Conservation (phyloP, 2,888 invertebrate species). For the Raillietiella orientalis region DNA sequence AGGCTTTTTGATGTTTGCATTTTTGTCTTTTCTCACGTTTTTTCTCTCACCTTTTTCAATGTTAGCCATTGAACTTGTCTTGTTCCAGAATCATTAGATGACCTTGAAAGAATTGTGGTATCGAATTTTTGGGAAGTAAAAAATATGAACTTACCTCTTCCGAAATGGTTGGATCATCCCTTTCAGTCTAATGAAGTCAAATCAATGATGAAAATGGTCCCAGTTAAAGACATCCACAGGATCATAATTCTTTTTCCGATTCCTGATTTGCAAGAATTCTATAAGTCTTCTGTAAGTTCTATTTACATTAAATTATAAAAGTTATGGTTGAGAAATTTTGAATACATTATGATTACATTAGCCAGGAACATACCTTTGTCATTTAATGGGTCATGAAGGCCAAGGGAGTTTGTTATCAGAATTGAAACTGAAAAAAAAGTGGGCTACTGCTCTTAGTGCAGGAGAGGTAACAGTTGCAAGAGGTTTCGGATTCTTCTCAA, state of each 20-base stretch:
- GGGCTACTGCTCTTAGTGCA: conserved; percentile 63
- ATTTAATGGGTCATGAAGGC: conserved; percentile 84
- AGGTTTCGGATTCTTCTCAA: conserved; percentile 67
- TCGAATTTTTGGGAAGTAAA: conserved; percentile 38
- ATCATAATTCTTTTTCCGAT: conserved; percentile 63
- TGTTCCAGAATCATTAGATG: conserved; percentile 19
- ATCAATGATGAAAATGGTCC: conserved; percentile 37
- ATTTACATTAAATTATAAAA: no score
- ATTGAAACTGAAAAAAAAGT: conserved; percentile 50
- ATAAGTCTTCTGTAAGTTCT: conserved; percentile 42
- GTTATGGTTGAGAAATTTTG: no score
- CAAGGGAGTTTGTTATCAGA: conserved; percentile 69
- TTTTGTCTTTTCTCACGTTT: neutral
- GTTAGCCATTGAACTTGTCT: neutral
- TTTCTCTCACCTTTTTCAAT: neutral
- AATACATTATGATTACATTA: no score
- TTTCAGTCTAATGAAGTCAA: conserved; percentile 36
- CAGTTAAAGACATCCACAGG: conserved; percentile 62
- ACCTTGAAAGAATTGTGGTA: conserved; percentile 43
- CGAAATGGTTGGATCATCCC: conserved; percentile 49
- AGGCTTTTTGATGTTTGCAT: neutral
- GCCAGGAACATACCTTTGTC: conserved; percentile 65
- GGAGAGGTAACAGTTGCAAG: conserved; percentile 43
- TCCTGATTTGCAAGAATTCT: conserved; percentile 45
- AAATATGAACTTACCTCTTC: conserved; percentile 34